These are phyloP conservation scores for Casuarius casuarius DNA, from an alignment of 2,113 vertebrate species.

Conservation along the genomic window DNA sequence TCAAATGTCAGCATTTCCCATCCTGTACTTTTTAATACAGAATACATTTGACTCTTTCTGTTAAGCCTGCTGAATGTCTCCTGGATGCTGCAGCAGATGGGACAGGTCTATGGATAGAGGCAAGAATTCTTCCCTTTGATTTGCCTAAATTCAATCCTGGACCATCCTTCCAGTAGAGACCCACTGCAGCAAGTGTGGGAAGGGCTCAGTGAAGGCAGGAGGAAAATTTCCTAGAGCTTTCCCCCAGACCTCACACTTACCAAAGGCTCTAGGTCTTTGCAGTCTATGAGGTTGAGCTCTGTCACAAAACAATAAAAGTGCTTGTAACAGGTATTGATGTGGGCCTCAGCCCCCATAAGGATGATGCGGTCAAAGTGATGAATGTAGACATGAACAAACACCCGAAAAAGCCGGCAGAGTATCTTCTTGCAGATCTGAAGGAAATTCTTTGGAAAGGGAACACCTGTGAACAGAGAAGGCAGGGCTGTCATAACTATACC, in stretches of 20 bases:
- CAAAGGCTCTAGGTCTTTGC: constrained; percentile 89
- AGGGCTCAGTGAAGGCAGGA: background rate
- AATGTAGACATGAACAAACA: constrained; percentile 90
- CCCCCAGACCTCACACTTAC: constrained; percentile 68
- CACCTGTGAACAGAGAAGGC: constrained; percentile 72
- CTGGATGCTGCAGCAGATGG: background rate
- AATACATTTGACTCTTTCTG: background rate
- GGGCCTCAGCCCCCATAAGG: constrained; percentile 87
- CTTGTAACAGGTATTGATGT: constrained; percentile 91
- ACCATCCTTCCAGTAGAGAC: background rate
- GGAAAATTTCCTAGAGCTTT: background rate
- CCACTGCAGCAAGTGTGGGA: background rate
- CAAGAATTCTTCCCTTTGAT: background rate
- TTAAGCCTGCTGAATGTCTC: background rate
- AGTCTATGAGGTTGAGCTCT: constrained; percentile 88
- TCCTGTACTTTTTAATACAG: background rate
- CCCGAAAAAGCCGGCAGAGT: constrained; percentile 86
- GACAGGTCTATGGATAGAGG: background rate
- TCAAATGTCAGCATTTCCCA: background rate
- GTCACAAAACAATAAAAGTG: constrained; percentile 91
- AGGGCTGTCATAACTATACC: background rate
- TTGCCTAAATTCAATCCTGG: background rate
- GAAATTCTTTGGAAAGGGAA: constrained; percentile 90
- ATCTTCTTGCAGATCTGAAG: constrained; percentile 91
- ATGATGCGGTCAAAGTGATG: constrained; percentile 89